A percentile compares a stretch with the other conserved stretches of the same genome.
These are phyloP conservation scores for Hypotaenidia philippensis DNA, from an alignment of 2,797 vertebrate species.

Conservation along the genomic window DNA sequence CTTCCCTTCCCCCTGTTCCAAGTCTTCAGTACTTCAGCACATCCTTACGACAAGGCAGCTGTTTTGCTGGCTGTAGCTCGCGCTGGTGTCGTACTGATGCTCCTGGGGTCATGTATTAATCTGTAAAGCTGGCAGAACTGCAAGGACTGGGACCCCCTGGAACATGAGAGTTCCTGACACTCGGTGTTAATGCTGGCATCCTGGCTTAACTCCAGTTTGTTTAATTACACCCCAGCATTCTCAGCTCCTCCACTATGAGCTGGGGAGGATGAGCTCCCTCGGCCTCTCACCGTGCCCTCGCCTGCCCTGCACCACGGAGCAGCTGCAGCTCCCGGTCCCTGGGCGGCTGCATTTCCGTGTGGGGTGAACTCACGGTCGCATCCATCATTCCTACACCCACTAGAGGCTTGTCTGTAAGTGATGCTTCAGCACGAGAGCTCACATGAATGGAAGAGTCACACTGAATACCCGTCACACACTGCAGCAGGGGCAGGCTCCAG, in stretches of 20 bases:
- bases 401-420: not conserved
- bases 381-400: rapidly evolving
- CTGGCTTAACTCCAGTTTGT: not conserved
- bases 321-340: not conserved
- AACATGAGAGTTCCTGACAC: not conserved
- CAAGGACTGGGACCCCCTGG: not conserved
- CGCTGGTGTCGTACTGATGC: rapidly evolving
- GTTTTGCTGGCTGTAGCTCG: rapidly evolving
- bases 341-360: not conserved
- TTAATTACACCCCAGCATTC: not conserved
- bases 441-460: not conserved
- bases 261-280: not conserved
- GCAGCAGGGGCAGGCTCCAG: not conserved
- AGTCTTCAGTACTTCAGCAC: not conserved
- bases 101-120: not conserved
- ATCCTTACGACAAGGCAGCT: not conserved
- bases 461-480: rapidly evolving
- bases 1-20: not conserved
- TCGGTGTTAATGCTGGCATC: not conserved
- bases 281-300: rapidly evolving
- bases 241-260: rapidly evolving
- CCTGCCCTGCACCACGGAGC: rapidly evolving
- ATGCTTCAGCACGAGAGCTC: not conserved
- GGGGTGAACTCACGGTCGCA: not conserved
- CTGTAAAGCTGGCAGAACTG: not conserved